Percentiles rank a stretch among this genome's conserved stretches.
These are phyloP conservation scores for Drosophila lacteicornis DNA, from an alignment of 1,140 invertebrate species.

Conservation along the genomic window DNA sequence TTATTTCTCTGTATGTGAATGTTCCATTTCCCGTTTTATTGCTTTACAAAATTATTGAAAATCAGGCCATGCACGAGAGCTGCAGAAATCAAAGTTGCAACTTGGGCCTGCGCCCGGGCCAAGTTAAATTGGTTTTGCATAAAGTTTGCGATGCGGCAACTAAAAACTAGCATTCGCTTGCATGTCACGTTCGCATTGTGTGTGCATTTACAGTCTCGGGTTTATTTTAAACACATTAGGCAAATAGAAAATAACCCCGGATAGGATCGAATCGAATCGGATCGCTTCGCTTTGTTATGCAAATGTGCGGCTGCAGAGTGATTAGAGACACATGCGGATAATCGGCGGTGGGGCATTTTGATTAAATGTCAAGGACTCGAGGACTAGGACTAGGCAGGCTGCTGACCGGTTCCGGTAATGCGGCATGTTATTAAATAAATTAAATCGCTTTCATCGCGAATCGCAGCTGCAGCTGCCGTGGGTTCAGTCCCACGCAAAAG, in stretches of 20 bases:
- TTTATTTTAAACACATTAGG: conserved; percentile 53
- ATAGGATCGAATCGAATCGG: conserved; percentile 9
- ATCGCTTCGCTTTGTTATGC: conserved; percentile 25
- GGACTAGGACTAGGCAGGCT: conserved; percentile 24
- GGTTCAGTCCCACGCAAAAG: conserved; percentile 68
- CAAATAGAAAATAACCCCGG: conserved; percentile 33
- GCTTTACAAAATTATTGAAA: conserved; percentile 78
- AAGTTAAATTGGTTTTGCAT: conserved; percentile 76
- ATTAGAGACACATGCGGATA: conserved; percentile 44
- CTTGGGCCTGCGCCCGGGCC: conserved; percentile 41
- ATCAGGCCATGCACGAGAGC: conserved; percentile 72
- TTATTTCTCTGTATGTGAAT: conserved; percentile 1
- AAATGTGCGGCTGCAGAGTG: neutral
- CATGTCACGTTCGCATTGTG: conserved; percentile 70
- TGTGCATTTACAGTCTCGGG: conserved; percentile 39
- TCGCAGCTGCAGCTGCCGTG: conserved; percentile 36
- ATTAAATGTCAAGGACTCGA: conserved; percentile 64
- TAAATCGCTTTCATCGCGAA: conserved; percentile 58
- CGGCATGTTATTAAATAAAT: conserved; percentile 75
- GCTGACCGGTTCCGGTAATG: conserved; percentile 48
- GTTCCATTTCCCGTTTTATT: conserved; percentile 66
- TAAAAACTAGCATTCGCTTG: conserved; percentile 45
- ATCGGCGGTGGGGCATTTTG: conserved; percentile 11
- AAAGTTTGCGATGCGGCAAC: conserved; percentile 32
- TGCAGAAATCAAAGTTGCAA: conserved; percentile 74